These are phyloP conservation scores for Agraylea sexmaculata DNA, from an alignment of 1,140 invertebrate species.

Conservation along the genomic window DNA sequence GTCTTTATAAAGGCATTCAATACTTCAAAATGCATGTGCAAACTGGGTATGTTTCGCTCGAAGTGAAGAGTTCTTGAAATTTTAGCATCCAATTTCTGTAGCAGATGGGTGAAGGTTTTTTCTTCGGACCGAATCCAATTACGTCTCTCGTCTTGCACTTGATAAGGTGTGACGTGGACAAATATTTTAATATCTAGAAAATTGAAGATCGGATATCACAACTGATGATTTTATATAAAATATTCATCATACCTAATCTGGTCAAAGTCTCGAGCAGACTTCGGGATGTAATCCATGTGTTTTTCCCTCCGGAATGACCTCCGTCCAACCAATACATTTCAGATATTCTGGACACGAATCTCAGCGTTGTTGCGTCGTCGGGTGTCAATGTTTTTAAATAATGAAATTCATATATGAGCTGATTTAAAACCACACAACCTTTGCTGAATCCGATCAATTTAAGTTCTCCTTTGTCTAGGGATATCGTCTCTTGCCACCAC, in stretches of 20 bases:
- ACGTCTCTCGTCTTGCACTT: conserved; percentile 58
- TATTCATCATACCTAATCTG: conserved; percentile 40
- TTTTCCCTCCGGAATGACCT: conserved; percentile 68
- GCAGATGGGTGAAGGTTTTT: conserved; percentile 54
- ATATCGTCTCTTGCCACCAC: conserved; percentile 35
- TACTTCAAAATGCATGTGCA: conserved; percentile 60
- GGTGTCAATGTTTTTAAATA: conserved; percentile 53
- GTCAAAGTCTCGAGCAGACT: conserved; percentile 57
- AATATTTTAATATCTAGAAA: conserved; percentile 50
- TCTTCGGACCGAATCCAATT: conserved; percentile 77
- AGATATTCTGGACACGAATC: conserved; percentile 48
- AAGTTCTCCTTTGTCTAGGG: conserved; percentile 38
- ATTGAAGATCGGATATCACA: background rate
- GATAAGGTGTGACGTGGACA: conserved; percentile 76
- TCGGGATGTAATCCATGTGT: conserved; percentile 73
- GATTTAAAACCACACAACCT: conserved; percentile 84
- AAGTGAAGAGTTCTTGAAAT: conserved; percentile 54
- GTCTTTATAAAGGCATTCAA: conserved; percentile 45
- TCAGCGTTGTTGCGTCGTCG: conserved; percentile 43
- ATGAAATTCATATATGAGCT: conserved; percentile 75
- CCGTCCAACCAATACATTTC: conserved; percentile 82
- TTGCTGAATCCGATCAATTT: conserved; percentile 79
- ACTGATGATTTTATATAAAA: background rate
- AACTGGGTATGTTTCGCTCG: conserved; percentile 44
- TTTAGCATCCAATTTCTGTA: conserved; percentile 50